Conservation (phyloP, 2,113 vertebrate genomes). For the Chascanopsetta lugubris region DNA sequence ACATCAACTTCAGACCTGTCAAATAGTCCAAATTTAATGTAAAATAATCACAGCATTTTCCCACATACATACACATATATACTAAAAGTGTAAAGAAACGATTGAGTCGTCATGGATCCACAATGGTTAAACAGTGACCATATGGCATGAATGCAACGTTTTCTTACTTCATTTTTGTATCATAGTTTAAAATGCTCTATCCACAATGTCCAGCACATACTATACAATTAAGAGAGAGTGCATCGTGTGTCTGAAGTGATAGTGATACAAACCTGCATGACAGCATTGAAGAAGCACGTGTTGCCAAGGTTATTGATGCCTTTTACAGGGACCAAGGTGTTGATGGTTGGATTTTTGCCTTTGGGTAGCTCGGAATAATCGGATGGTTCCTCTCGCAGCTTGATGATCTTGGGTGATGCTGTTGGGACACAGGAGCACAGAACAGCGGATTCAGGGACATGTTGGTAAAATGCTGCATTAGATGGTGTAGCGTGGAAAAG, state of each 20-base stretch:
- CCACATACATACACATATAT: too few species aligned
- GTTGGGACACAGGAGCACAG: conserved; percentile 65
- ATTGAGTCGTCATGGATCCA: too few species aligned
- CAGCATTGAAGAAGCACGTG: conserved; percentile 98
- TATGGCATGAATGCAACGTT: not conserved
- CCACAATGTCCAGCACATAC: too few species aligned
- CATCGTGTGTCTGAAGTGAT: not conserved
- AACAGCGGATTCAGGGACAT: not conserved
- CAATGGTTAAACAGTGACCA: too few species aligned
- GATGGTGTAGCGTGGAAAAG: not conserved
- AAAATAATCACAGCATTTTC: too few species aligned
- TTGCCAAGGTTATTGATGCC: conserved; percentile 97
- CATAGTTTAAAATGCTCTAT: too few species aligned
- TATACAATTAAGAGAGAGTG: too few species aligned
- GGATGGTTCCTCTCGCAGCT: conserved; percentile 85
- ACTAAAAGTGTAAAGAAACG: too few species aligned
- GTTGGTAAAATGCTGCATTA: not conserved
- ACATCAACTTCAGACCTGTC: too few species aligned
- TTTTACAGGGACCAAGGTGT: conserved; percentile 87
- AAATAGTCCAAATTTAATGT: too few species aligned
- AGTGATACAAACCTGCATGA: conserved; percentile 89
- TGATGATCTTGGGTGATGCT: conserved; percentile 87
- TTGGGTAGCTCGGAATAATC: conserved; percentile 83
- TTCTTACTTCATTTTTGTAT: too few species aligned
- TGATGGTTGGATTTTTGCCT: conserved; percentile 80